Evolutionary conservation across 2,797 vertebrate genomes (phyloP).

Genomic region (Spinus olivaceus): DNA sequence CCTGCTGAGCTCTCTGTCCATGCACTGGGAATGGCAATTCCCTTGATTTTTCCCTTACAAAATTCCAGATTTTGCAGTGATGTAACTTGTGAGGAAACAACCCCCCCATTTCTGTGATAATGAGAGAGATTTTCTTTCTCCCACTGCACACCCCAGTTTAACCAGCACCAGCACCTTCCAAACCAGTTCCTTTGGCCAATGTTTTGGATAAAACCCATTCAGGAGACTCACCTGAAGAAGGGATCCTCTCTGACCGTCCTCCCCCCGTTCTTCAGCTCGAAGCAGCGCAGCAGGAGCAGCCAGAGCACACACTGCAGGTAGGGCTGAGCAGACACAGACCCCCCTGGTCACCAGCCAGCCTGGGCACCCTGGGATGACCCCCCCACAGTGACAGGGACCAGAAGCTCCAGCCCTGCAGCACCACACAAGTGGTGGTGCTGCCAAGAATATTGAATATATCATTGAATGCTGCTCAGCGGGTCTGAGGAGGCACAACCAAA

Average conservation of each 20-base stretch:
- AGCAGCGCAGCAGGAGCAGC: conserved; percentile 85
- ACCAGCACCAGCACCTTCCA: not conserved
- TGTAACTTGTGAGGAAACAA: not conserved
- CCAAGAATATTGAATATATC: fast-evolving
- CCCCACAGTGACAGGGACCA: fast-evolving
- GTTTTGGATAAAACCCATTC: not conserved
- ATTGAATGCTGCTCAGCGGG: not conserved
- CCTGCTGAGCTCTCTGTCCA: not conserved
- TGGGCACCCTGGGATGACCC: not conserved
- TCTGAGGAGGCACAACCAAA: not conserved
- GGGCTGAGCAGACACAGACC: conserved; percentile 75
- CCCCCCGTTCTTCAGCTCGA: conserved; percentile 87
- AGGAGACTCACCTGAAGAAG: conserved; percentile 84
- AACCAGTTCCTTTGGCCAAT: not conserved
- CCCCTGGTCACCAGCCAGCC: not conserved
- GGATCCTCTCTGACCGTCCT: conserved; percentile 84
- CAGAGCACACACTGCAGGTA: conserved; percentile 89
- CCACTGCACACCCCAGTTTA: not conserved
- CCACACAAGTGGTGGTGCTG: not conserved
- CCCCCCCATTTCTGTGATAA: not conserved
- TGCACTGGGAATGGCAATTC: not conserved
- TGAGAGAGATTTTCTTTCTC: not conserved
- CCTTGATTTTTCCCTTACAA: not conserved
- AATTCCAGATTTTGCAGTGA: not conserved
- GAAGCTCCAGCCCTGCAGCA: not conserved